Percentiles rank a stretch among this genome's conserved stretches.
Evolutionary conservation across 2,113 vertebrate species (phyloP).

Genomic region (Ochotona curzoniae): DNA sequence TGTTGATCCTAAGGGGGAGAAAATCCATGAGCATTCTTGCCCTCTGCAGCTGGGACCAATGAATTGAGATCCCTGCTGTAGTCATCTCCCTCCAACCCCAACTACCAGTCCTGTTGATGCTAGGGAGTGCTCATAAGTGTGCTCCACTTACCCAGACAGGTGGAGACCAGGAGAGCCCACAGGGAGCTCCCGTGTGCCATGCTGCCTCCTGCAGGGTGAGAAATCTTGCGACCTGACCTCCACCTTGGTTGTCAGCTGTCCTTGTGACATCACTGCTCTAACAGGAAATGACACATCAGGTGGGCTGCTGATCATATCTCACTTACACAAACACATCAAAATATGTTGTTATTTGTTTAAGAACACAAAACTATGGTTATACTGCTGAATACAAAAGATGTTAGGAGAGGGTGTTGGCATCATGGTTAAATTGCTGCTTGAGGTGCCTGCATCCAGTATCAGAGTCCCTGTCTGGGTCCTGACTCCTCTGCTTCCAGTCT

Average conservation of each 20-base stretch:
- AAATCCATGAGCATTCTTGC: neutral
- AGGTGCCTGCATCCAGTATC: too few species aligned
- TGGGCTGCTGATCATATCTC: neutral
- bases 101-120: neutral
- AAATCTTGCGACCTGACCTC: neutral
- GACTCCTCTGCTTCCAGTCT: too few species aligned
- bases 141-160: slow-evolving; percentile 63
- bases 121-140: neutral
- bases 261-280: neutral
- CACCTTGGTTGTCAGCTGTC: neutral
- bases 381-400: neutral
- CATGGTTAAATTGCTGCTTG: too few species aligned
- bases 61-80: neutral
- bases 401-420: too few species aligned
- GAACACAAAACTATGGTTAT: slow-evolving; percentile 16
- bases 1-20: neutral
- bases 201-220: neutral
- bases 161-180: neutral
- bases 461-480: too few species aligned
- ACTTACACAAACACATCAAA: neutral
- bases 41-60: neutral
- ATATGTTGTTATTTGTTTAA: slow-evolving; percentile 24
- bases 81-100: neutral
- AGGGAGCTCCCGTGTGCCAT: neutral
- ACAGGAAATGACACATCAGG: slow-evolving; percentile 25